These are phyloP conservation scores for Girardia tigrina DNA, from an alignment of 2,888 invertebrate genomes.

Conservation along the genomic window DNA sequence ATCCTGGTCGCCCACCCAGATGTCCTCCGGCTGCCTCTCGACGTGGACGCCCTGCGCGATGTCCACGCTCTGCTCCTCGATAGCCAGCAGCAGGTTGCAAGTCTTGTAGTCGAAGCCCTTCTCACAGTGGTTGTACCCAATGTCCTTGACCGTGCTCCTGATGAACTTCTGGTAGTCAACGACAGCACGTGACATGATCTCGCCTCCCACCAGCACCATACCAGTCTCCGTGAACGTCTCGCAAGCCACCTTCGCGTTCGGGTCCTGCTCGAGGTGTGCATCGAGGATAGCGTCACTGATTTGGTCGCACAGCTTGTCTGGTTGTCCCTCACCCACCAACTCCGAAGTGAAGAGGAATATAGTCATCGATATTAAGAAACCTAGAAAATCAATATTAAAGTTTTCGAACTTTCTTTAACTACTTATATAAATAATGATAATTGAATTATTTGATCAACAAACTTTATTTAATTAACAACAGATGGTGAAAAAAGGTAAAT, in stretches of 20 bases:
- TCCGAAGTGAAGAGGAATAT: constrained; percentile 28
- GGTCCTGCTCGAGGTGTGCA: constrained; percentile 78
- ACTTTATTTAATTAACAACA: too few relatives aligned
- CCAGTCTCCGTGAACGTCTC: constrained; percentile 95
- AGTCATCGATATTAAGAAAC: too few relatives aligned
- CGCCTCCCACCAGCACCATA: constrained; percentile 91
- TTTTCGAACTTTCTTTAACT: too few relatives aligned
- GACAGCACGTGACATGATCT: constrained; percentile 90
- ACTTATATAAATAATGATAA: too few relatives aligned
- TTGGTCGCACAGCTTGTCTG: constrained; percentile 53
- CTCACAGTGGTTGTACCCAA: constrained; percentile 92
- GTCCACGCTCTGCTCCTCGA: constrained; percentile 58
- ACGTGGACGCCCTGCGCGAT: constrained; percentile 66
- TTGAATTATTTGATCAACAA: too few relatives aligned
- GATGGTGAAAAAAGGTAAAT: too few relatives aligned
- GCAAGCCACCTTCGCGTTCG: constrained; percentile 90
- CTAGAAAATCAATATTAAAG: too few relatives aligned
- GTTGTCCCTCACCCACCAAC: constrained; percentile 29
- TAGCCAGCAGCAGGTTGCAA: constrained; percentile 87
- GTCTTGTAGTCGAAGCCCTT: constrained; percentile 96
- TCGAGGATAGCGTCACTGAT: constrained; percentile 53
- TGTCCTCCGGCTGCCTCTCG: constrained; percentile 45
- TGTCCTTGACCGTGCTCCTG: constrained; percentile 84
- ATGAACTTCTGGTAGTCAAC: constrained; percentile 95
- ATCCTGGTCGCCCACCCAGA: constrained; percentile 51